Evolutionary conservation across 2,888 invertebrate genomes (phyloP), one percentile per base, ranked within the genome.

Genomic region (Drosophila suboccidentalis): DNA sequence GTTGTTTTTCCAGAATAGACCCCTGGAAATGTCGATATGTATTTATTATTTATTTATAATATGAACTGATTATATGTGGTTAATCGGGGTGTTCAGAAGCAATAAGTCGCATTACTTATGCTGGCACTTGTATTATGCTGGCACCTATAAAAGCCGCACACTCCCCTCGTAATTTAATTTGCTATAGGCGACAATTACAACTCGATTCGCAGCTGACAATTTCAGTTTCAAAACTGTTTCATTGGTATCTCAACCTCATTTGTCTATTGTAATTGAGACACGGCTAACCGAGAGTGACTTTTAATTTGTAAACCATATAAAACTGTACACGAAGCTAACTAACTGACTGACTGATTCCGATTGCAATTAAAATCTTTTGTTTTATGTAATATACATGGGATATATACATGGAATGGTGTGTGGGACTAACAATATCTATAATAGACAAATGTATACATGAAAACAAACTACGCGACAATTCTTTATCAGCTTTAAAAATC

Each of bases 181-280:
- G n/a, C n/a, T n/a, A n/a, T n/a, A n/a, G n/a, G n/a, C n/a, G n/a
- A n/a, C n/a, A n/a, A n/a, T 10, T 19, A 13, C 39, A 54, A n/a
- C 36, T 36, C 6, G 46, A 34, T 22, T 41, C 8, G 2, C 38
- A 44, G 5, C 34, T 17, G 34, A 17, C 22, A 17, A 36, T 4
- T 36, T 15, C 32, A 43, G 8, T 32, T 41, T 38, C 39, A 53
- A 41, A 59, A 57, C 10, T 41, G n/a, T 67, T 36, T 57, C 68
- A 73, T 68, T 60, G 36, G 39, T 8, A 22, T 9, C 13, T 10
- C 1, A 38, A 13, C 11, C 6, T 8, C 63, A 38, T 78, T 57
- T 63, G 62, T 53, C 1, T 2, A 51, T 5, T 58, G 6, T 22
- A 44, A 66, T 41, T 32, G n/a, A 54, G 71, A 55, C 49, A 65